A percentile compares a stretch with the other conserved stretches of the same genome.
Conservation (phyloP, 2,888 invertebrate genomes). For the Icerya purchasi region DNA sequence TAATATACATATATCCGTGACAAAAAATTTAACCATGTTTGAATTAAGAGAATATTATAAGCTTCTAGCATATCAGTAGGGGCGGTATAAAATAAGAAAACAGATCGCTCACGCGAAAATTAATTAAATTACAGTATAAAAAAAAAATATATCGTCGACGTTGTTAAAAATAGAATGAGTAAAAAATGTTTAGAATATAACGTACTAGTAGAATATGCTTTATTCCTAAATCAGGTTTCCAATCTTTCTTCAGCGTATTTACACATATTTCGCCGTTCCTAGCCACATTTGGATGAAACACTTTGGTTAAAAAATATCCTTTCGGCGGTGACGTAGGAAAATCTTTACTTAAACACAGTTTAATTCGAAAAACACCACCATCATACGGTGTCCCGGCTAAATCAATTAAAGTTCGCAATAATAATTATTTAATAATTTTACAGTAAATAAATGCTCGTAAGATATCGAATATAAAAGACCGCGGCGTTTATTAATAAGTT, state of each 20-base stretch:
- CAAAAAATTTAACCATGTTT: no score
- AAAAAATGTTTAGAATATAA: no score
- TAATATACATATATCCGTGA: no score
- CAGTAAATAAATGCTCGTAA: background rate
- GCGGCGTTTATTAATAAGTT: no score
- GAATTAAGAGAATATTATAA: no score
- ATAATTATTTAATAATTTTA: background rate
- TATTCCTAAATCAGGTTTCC: constrained; percentile 87
- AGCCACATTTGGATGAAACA: constrained; percentile 93
- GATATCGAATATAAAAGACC: background rate
- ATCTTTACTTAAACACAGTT: constrained; percentile 72
- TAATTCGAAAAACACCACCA: constrained; percentile 71
- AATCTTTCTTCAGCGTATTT: constrained; percentile 86
- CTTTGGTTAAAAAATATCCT: constrained; percentile 79
- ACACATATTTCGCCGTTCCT: constrained; percentile 85
- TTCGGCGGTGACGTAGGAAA: constrained; percentile 83
- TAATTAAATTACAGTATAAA: no score
- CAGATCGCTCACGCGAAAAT: no score
- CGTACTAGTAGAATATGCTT: constrained; percentile 73
- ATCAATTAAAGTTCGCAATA: constrained; percentile 16
- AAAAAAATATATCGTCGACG: no score
- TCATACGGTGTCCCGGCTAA: constrained; percentile 77
- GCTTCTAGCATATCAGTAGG: no score
- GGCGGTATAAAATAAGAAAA: no score
- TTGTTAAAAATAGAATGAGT: no score